These are phyloP conservation scores for Tachina grossa DNA, from an alignment of 2,888 invertebrate genomes.

Conservation along the genomic window DNA sequence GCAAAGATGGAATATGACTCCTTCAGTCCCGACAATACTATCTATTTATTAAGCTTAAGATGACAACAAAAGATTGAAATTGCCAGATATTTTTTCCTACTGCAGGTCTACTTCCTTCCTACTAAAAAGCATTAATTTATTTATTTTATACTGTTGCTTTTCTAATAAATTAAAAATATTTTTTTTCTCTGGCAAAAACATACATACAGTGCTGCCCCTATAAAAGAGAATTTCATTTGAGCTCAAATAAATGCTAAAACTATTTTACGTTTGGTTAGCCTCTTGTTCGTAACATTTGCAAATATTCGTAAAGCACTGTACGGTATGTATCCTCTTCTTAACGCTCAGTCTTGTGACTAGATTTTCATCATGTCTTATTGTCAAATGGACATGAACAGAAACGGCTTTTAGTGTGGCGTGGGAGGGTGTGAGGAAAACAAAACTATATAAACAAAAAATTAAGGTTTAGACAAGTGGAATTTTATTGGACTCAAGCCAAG, in stretches of 20 bases:
- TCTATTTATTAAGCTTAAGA: no score
- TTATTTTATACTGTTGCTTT: slow-evolving; percentile 29
- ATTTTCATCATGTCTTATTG: slow-evolving; percentile 57
- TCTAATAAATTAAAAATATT: slow-evolving; percentile 24
- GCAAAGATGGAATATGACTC: no score
- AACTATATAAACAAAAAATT: slow-evolving; percentile 37
- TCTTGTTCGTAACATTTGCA: not conserved
- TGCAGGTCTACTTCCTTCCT: no score
- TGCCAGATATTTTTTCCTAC: no score
- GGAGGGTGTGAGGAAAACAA: slow-evolving; percentile 17
- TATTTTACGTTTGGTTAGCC: not conserved
- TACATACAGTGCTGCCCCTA: not conserved
- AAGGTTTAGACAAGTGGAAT: slow-evolving; percentile 70
- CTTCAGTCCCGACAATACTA: no score
- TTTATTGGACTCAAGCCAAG: slow-evolving; percentile 70
- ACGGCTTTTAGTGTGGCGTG: slow-evolving; percentile 20
- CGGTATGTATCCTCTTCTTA: not conserved
- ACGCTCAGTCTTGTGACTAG: slow-evolving; percentile 31
- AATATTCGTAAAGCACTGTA: not conserved
- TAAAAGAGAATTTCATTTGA: not conserved
- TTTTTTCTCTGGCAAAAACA: slow-evolving; percentile 2
- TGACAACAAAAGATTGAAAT: no score
- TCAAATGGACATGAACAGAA: slow-evolving; percentile 44
- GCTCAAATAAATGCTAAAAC: not conserved
- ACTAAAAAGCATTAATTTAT: slow-evolving; percentile 16